Evolutionary conservation across 2,113 vertebrate species (phyloP), one percentile per base, ranked within the genome.

Genomic region (Gadus chalcogrammus): DNA sequence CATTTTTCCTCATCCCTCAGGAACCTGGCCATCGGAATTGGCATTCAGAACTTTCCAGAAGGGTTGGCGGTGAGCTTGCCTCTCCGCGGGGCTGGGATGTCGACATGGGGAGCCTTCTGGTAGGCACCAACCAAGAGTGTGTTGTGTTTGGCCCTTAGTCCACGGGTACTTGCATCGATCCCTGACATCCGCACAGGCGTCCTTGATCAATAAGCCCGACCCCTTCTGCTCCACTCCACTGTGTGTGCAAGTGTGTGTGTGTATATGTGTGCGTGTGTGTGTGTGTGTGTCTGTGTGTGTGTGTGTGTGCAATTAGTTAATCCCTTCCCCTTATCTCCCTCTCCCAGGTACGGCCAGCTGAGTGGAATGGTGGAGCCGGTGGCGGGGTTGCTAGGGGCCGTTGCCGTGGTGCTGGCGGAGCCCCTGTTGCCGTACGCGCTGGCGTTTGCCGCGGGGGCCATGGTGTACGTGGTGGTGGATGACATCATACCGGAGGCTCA

Each of bases 41-140:
- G 97, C 65, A 98, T 99, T 80, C 97, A 99, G 90, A 99, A 99
- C 74, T 99, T 99, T 87, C 97, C 97, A 0, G 97, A 99, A 89
- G 97, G 97, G 63, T 90, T 99, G 61, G 97, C 97, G 0, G 97
- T 99, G 82, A 98, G 96, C 77, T 90, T 99, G 22, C 97, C 97
- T 0, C 89, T 99, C 59, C 90, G 92, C 0, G 96, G 95, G 0
- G 92, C 95, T 0, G 97, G 97, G 3, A 84, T 97, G 61, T 98
- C 96, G 3, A 89, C 93, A 0, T 98, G 95, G 96, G 92, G 67
- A 64, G 92, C 95, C 0, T 99, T 98, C 90, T 99, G 96, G 97
- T 99, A 83, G 90, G 94, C 75, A 11, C 1, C 4, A 8, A 17
- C 11, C 8, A 6, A 58, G 0, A 28, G 18, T 9, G 15, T 59